Conservation (phyloP, 2,113 vertebrate genomes). For the Barbus barbus region DNA sequence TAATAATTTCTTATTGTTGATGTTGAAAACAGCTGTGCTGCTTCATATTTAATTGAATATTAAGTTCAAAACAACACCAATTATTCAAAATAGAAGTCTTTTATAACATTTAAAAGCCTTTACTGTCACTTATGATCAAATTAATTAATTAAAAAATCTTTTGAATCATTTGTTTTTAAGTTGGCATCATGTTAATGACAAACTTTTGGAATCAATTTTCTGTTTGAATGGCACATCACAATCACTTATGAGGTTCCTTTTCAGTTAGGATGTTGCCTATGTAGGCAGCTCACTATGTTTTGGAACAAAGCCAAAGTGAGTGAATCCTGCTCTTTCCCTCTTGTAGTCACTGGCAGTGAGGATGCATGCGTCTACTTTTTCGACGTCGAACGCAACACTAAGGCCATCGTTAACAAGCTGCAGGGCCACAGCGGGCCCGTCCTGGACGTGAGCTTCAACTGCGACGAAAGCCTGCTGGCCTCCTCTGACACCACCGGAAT, state of each 20-base stretch:
- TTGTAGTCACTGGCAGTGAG: constrained; percentile 89
- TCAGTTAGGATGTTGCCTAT: neutral
- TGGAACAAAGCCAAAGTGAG: neutral
- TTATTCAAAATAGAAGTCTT: too few species aligned
- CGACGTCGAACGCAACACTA: constrained; percentile 88
- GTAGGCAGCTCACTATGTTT: neutral
- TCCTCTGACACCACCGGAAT: constrained; percentile 90
- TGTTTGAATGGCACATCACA: too few species aligned
- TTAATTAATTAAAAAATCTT: neutral
- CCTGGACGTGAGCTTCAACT: constrained; percentile 94
- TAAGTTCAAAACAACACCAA: neutral
- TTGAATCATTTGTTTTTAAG: neutral
- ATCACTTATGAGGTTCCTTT: neutral
- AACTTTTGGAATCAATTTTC: too few species aligned
- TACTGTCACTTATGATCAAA: neutral
- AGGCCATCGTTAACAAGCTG: constrained; percentile 92
- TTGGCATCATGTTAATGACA: neutral
- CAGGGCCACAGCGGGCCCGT: constrained; percentile 90
- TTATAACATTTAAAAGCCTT: neutral
- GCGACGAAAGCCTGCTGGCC: constrained; percentile 92
- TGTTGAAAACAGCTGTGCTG: neutral
- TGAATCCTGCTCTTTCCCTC: neutral
- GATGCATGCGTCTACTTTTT: constrained; percentile 94
- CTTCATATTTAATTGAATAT: neutral
- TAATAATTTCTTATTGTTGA: neutral